Evolutionary conservation across 2,888 invertebrate species (phyloP), one percentile per base, ranked within the genome.

Genomic region (Synanthedon vespiformis): DNA sequence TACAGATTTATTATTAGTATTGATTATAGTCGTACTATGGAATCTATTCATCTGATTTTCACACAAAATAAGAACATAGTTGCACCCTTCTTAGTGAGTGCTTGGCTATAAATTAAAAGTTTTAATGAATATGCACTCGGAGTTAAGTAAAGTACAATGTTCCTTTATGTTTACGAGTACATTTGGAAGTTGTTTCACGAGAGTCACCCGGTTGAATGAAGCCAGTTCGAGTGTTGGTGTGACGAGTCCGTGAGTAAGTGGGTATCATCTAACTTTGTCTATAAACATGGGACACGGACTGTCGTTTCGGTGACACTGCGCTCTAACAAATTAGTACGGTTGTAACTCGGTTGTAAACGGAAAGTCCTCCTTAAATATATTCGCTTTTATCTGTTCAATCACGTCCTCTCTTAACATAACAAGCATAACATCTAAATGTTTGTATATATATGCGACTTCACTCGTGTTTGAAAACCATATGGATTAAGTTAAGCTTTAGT

Each of bases 221-320:
- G 53, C 40, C 10, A 54, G 53, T 18, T 16, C 16, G 12, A n/a
- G 70, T 71, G 34, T 34, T 34, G 34, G 8, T 34, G 68, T 68
- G 70, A 63, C 66, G 54, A 57, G 54, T 54, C 56, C 48, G 57
- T 55, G 61, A 64, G n/a, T 60, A 60, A 56, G 56, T 64, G 70
- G 10, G 67, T 6, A 44, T 48, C 67, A 72, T 72, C 68, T 67
- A 73, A 75, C 76, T 77, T 76, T 57, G 60, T 61, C 64, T 65
- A 69, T 78, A 76, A 77, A 74, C 70, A 67, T 66, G 63, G 61
- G 53, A 56, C 59, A 16, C 48, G 22, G 60, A 50, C 58, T 66
- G 8, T 65, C 61, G 56, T 53, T 58, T 57, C 56, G 58, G 55
- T 48, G 56, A 53, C 54, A 55, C 59, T 67, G 64, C 65, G 63